Evolutionary conservation across 2,797 vertebrate species (phyloP).

Genomic region (Choloepus didactylus): DNA sequence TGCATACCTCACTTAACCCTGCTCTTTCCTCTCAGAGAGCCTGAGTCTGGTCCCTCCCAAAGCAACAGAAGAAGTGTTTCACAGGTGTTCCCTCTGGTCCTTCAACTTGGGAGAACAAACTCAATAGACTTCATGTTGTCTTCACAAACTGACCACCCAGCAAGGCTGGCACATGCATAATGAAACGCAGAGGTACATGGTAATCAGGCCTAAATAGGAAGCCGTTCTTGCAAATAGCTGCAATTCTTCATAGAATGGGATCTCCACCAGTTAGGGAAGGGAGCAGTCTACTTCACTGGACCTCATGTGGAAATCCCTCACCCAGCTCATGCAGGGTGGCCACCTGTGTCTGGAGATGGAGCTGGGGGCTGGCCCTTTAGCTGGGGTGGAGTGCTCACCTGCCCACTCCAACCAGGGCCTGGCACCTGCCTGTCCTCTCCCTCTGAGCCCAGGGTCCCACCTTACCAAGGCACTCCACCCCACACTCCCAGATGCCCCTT

Average conservation of each 20-base stretch:
- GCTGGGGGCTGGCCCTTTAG: not conserved
- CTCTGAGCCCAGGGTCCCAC: not conserved
- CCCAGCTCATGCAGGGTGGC: fast-evolving
- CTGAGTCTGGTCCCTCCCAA: not conserved
- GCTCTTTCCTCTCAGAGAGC: not conserved
- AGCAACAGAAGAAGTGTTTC: not conserved
- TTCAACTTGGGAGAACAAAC: not conserved
- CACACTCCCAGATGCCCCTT: not conserved
- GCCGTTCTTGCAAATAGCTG: not conserved
- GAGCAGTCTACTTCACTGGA: not conserved
- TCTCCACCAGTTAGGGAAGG: not conserved
- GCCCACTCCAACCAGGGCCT: not conserved
- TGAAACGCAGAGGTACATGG: not conserved
- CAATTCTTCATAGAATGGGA: not conserved
- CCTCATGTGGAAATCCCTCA: not conserved
- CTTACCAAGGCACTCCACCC: not conserved
- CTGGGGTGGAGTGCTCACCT: not conserved
- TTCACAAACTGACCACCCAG: not conserved
- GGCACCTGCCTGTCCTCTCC: not conserved
- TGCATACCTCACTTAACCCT: not conserved
- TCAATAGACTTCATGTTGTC: not conserved
- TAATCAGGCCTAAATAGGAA: not conserved
- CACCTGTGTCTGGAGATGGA: not conserved
- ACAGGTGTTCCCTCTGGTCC: not conserved
- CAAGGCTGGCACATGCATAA: not conserved